Evolutionary conservation across 2,797 vertebrate genomes (phyloP).

Genomic region (Phataginus tetradactyla): DNA sequence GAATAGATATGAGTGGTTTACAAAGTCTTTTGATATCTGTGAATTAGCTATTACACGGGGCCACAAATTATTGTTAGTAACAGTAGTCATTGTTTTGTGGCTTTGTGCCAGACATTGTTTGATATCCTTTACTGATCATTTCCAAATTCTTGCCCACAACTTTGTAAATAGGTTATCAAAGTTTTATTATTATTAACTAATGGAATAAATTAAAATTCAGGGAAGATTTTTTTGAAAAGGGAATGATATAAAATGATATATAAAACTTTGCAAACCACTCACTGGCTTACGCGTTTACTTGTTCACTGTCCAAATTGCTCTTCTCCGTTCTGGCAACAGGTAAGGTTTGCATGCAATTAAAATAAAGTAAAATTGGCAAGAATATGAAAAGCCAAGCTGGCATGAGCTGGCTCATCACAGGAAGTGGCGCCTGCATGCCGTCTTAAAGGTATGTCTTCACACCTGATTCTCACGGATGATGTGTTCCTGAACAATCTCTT

Average conservation of each 20-base stretch:
- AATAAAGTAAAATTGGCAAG: not conserved
- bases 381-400: not conserved
- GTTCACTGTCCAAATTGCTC: not conserved
- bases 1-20: not conserved
- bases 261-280: not conserved
- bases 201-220: slow-evolving; percentile 46
- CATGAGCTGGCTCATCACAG: not conserved
- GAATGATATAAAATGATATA: not conserved
- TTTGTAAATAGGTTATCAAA: slow-evolving; percentile 27
- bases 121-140: not conserved
- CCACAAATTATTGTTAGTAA: not conserved
- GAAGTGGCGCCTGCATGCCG: not conserved
- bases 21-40: not conserved
- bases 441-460: not conserved
- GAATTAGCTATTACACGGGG: not conserved
- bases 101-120: not conserved
- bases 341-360: not conserved
- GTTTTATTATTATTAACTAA: slow-evolving; percentile 41
- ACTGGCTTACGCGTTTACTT: not conserved
- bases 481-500: not conserved
- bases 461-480: not conserved
- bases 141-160: not conserved
- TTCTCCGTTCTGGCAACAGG: not conserved
- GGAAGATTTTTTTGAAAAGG: not conserved
- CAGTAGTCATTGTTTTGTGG: not conserved